Percentiles rank a stretch among this genome's conserved stretches.
Conservation (phyloP, 2,113 vertebrate species). For the Sterrhoptilus dennistouni region DNA sequence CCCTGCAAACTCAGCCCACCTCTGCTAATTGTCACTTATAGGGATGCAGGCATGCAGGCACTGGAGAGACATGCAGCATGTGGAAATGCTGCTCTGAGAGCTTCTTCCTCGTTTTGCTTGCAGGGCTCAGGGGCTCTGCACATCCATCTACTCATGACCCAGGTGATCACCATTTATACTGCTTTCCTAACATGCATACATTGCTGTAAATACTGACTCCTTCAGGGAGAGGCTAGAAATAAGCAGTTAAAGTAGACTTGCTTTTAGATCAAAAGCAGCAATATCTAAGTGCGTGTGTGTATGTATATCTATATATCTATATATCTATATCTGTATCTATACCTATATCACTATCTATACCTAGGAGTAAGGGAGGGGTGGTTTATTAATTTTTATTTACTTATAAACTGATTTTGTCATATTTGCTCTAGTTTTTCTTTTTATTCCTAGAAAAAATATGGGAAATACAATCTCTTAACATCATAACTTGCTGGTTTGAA, state of each 20-base stretch:
- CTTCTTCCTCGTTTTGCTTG: not conserved
- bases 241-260: not conserved
- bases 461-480: not conserved
- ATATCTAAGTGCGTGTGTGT: not conserved
- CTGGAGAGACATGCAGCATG: accelerated
- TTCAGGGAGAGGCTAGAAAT: not conserved
- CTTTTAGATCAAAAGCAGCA: not conserved
- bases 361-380: not conserved
- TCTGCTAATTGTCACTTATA: not conserved
- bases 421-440: not conserved
- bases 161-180: not conserved
- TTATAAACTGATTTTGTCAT: slow-evolving; percentile 6
- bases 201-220: not conserved
- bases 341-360: not conserved
- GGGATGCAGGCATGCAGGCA: not conserved
- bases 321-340: not conserved
- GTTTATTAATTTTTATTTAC: not conserved
- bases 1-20: not conserved
- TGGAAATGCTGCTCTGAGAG: not conserved
- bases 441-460: not conserved
- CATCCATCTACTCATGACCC: not conserved
- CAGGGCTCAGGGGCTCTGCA: not conserved
- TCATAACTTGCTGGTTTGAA: not conserved
- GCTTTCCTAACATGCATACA: not conserved
- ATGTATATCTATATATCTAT: not conserved